phyloP scores from a whole-genome alignment of 2,888 invertebrate species.

The Neoitamus cyanurus region DNA sequence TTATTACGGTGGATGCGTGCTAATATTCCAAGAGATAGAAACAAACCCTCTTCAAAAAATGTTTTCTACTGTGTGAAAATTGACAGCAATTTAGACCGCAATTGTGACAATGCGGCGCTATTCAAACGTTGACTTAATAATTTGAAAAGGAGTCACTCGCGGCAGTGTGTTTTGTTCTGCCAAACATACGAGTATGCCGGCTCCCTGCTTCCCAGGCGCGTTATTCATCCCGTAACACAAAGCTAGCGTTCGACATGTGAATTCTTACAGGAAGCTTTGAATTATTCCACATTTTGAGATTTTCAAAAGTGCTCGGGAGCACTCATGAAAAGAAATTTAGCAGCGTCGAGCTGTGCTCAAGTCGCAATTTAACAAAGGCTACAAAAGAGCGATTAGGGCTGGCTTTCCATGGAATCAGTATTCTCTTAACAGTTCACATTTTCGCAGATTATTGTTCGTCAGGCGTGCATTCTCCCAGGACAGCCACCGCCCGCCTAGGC shows the following conservation, averaged over 20 bases:
- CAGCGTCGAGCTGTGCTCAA: not conserved
- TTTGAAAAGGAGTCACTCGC: not conserved
- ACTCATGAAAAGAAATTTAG: not conserved
- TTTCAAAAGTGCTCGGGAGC: not conserved
- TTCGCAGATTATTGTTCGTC: slow-evolving; percentile 23
- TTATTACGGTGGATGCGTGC: too few species aligned
- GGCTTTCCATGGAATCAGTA: not conserved
- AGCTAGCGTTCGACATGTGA: not conserved
- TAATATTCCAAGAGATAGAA: too few species aligned
- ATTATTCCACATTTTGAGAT: not conserved
- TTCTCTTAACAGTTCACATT: slow-evolving; percentile 3
- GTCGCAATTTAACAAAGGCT: slow-evolving; percentile 9
- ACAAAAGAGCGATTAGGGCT: slow-evolving; percentile 3
- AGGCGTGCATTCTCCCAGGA: not conserved
- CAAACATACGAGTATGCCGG: not conserved
- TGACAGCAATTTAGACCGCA: not conserved
- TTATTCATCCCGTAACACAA: not conserved
- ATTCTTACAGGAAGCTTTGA: not conserved
- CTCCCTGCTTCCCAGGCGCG: not conserved
- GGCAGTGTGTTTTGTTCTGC: not conserved
- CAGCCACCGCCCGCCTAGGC: not conserved
- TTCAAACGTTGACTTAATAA: not conserved
- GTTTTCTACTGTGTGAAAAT: not conserved
- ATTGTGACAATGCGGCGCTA: not conserved
- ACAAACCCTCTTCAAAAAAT: too few species aligned